Percentiles rank a stretch among this genome's conserved stretches.
Evolutionary conservation across 2,888 invertebrate genomes (phyloP).

Genomic region (Tipula unca): DNA sequence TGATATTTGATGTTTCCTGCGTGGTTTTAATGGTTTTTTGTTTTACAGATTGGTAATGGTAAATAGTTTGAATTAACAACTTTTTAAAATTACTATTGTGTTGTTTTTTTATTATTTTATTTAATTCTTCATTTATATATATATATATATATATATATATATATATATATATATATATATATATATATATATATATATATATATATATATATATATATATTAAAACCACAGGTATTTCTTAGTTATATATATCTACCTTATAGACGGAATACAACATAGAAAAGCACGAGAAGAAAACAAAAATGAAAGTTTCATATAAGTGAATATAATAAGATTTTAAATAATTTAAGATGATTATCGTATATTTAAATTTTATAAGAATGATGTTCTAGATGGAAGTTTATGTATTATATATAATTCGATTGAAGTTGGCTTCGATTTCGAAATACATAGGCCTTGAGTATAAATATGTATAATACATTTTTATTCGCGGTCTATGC

Average conservation of each 20-base stretch:
- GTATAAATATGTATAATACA: background rate
- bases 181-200: too few species aligned
- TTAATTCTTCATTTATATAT: background rate
- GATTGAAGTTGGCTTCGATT: background rate
- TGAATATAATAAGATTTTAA: background rate
- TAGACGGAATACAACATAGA: background rate
- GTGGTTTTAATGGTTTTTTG: slow-evolving; percentile 8
- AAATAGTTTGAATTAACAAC: slow-evolving; percentile 14
- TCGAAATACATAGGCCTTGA: background rate
- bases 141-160: too few species aligned
- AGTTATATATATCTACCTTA: background rate
- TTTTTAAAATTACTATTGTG: slow-evolving; percentile 4
- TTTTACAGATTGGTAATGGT: slow-evolving; percentile 14
- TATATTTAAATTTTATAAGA: background rate
- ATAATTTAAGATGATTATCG: slow-evolving; percentile 8
- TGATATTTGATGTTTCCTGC: slow-evolving; percentile 14
- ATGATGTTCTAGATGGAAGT: background rate
- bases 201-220: background rate
- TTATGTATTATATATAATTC: too few species aligned
- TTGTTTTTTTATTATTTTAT: background rate
- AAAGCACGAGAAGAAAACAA: background rate
- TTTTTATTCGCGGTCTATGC: too few species aligned
- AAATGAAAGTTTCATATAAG: background rate
- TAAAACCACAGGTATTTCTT: background rate
- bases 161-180: too few species aligned